A percentile compares a stretch with the other conserved stretches of the same genome.
Conservation (phyloP, 2,888 invertebrate species). For the Tuberolachnus salignus region DNA sequence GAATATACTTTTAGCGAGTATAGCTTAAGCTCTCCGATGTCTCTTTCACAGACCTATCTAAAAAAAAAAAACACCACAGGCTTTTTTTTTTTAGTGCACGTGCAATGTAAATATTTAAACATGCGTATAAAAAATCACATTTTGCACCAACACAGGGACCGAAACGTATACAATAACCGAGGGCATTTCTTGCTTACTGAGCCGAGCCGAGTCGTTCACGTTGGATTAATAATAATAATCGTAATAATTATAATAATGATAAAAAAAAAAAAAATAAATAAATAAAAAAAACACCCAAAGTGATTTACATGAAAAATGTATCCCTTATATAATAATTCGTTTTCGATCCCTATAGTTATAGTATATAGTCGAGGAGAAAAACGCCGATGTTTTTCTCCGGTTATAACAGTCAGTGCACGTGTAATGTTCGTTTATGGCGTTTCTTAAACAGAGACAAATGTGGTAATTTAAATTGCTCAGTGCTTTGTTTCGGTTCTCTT, state of each 20-base stretch:
- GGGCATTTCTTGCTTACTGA: neutral
- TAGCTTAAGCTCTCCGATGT: constrained; percentile 54
- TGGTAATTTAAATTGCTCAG: constrained; percentile 43
- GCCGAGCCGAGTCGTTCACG: neutral
- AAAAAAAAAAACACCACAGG: constrained; percentile 44
- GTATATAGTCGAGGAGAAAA: constrained; percentile 14
- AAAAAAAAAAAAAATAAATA: neutral
- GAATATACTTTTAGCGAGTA: constrained; percentile 54
- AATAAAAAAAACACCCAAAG: neutral
- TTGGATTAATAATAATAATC: neutral
- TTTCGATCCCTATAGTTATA: too few species aligned
- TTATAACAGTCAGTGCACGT: constrained; percentile 32
- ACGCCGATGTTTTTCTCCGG: constrained; percentile 5
- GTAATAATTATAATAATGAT: neutral
- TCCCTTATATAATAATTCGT: constrained; percentile 31
- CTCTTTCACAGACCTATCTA: constrained; percentile 50
- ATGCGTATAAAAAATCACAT: constrained; percentile 39
- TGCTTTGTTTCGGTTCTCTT: constrained; percentile 47
- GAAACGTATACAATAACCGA: constrained; percentile 13
- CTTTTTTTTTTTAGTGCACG: constrained; percentile 46
- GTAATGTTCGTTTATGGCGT: constrained; percentile 31
- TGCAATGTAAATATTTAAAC: constrained; percentile 44
- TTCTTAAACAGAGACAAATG: constrained; percentile 36
- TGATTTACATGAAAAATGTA: neutral
- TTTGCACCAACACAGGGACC: constrained; percentile 29